Evolutionary conservation across 2,797 vertebrate species (phyloP).

Genomic region (Channallabes apus): DNA sequence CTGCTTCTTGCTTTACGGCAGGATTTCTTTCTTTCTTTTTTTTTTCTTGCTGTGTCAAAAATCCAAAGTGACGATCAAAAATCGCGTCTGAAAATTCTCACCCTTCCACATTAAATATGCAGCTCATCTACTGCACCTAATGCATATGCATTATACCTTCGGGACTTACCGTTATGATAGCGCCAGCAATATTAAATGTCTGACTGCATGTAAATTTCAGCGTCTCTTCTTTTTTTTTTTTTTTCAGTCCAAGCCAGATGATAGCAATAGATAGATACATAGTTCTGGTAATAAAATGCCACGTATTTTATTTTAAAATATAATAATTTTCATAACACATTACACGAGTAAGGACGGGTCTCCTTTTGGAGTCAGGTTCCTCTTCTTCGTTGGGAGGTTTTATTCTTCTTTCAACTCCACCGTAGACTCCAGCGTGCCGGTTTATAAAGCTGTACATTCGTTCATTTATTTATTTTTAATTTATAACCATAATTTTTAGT

Average conservation of each 20-base stretch:
- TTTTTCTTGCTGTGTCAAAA: conserved; percentile 65
- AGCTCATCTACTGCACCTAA: conserved; percentile 57
- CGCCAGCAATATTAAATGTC: conserved; percentile 67
- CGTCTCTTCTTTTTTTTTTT: conserved; percentile 64
- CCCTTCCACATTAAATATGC: conserved; percentile 78
- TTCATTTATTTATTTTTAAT: no score
- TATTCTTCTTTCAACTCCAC: no score
- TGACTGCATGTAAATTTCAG: conserved; percentile 14
- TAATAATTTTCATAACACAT: no score
- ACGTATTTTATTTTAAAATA: neutral
- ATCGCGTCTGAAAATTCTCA: conserved; percentile 64
- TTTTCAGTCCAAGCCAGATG: conserved; percentile 40
- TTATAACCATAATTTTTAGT: no score
- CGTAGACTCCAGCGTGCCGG: no score
- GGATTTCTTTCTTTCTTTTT: conserved; percentile 34
- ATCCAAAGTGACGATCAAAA: conserved; percentile 68
- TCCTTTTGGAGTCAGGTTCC: no score
- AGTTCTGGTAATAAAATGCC: no score
- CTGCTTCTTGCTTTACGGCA: conserved; percentile 60
- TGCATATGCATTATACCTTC: conserved; percentile 78
- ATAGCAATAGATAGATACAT: no score
- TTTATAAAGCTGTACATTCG: no score
- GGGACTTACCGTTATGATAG: conserved; percentile 71
- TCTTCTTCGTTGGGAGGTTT: no score
- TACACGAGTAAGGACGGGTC: no score